A percentile compares a stretch with the other conserved stretches of the same genome.
Conservation (phyloP, 1,140 invertebrate species). For the Wasmannia auropunctata region DNA sequence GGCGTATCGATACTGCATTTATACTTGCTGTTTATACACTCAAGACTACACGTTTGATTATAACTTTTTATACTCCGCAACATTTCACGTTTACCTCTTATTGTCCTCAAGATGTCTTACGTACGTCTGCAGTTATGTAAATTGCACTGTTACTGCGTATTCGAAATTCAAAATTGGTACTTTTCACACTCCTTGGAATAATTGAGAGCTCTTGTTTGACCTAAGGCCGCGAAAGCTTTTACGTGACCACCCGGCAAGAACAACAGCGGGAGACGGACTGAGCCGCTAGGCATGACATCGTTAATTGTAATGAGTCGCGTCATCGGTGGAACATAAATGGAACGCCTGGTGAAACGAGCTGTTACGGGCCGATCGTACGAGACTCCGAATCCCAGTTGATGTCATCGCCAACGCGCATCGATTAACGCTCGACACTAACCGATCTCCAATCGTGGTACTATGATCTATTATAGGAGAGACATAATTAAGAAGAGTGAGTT, state of each 20-base stretch:
- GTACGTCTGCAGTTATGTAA: not conserved
- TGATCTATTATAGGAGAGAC: not conserved
- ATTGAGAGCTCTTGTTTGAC: not conserved
- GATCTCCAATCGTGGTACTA: not conserved
- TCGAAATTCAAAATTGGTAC: not conserved
- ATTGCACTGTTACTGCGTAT: not conserved
- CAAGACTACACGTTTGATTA: not conserved
- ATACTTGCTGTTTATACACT: not conserved
- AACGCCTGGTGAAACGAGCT: conserved; percentile 65
- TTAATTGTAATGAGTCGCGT: conserved; percentile 72
- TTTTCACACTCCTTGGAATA: conserved; percentile 5
- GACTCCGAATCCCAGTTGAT: conserved; percentile 36
- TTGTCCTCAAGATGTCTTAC: not conserved
- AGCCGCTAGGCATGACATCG: conserved; percentile 61
- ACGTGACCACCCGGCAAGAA: conserved; percentile 41
- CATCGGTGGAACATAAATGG: conserved; percentile 70
- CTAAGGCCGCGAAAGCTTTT: conserved; percentile 21
- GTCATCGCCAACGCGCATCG: conserved; percentile 21
- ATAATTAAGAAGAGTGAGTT: no score
- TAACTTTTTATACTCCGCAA: not conserved
- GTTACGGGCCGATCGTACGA: conserved; percentile 48
- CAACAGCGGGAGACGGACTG: conserved; percentile 57
- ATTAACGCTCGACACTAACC: conserved; percentile 8
- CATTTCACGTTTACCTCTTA: not conserved
- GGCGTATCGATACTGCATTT: not conserved